A percentile compares a stretch with the other conserved stretches of the same genome.
phyloP scores from a whole-genome alignment of 2,113 vertebrate genomes.

The Crotalus viridis region DNA sequence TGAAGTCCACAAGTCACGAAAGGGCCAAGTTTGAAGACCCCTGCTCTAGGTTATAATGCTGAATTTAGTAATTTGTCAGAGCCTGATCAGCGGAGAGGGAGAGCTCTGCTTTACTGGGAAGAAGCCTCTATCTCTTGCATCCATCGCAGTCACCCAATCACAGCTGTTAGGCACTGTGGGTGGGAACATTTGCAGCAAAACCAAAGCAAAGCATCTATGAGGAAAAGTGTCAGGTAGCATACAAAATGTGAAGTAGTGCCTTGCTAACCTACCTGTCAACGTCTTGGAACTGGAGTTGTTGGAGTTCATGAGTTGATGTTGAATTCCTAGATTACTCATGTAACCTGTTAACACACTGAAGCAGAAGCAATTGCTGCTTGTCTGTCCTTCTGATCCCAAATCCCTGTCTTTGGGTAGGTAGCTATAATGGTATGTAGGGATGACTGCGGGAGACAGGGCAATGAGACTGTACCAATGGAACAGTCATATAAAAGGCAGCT shows the following conservation, averaged over 20 bases:
- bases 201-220: not conserved
- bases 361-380: not conserved
- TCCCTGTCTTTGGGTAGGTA: not conserved
- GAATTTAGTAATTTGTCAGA: not conserved
- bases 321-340: not conserved
- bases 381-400: not conserved
- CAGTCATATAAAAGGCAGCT: not conserved
- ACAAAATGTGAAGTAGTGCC: not conserved
- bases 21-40: too few species aligned
- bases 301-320: not conserved
- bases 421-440: not conserved
- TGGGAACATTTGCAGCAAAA: not conserved
- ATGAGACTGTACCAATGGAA: not conserved
- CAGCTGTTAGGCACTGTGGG: not conserved
- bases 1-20: too few species aligned
- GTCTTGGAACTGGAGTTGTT: not conserved
- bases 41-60: not conserved
- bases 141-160: not conserved
- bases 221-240: not conserved
- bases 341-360: not conserved
- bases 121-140: not conserved
- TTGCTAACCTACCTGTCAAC: not conserved
- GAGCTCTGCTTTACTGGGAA: not conserved
- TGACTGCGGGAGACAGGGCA: not conserved
- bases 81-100: not conserved